Evolutionary conservation across 2,888 invertebrate genomes (phyloP), one percentile per base, ranked within the genome.

Genomic region (Euproctis similis): DNA sequence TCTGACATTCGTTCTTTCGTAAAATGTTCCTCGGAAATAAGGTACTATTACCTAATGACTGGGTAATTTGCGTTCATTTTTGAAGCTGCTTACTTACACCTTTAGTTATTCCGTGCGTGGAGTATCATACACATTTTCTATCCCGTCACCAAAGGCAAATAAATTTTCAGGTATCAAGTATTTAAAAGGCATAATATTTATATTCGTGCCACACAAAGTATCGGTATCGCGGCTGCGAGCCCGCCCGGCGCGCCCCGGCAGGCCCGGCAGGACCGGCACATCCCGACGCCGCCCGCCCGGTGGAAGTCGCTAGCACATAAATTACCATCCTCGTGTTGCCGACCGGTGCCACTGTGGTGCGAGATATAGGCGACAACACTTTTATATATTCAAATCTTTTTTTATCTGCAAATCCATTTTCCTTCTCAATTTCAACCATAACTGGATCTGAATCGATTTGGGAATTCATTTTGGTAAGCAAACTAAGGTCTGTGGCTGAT

Each of bases 21-120:
- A 33, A 35, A 44, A 47, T 40, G 48, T 29, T 42, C 24, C 36
- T 41, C 45, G 45, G 52, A 56, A 49, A 58, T 58, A 47, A 55
- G 43, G 34, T 42, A 38, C 46, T 53, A 46, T 54, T 49, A 49
- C 46, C n/a, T n/a, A n/a, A n/a, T n/a, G n/a, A n/a, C n/a, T n/a
- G n/a, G n/a, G n/a, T n/a, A n/a, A n/a, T n/a, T n/a, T 41, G 34
- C 28, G 36, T 39, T 39, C 43, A 45, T 52, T 51, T 46, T n/a
- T n/a, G n/a, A n/a, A n/a, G n/a, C n/a, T n/a, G n/a, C n/a, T n/a
- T 39, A 39, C 35, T 23, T 31, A 38, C n/a, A n/a, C 35, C 39
- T 13, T 13, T 42, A 36, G 34, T 12, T 12, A 14, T 5, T 7
- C 9, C 14, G n/a, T n/a, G 19, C n/a, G n/a, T n/a, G n/a, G 1